Evolutionary conservation across 2,888 invertebrate genomes (phyloP), one percentile per base, ranked within the genome.

Genomic region (Amiota minor): DNA sequence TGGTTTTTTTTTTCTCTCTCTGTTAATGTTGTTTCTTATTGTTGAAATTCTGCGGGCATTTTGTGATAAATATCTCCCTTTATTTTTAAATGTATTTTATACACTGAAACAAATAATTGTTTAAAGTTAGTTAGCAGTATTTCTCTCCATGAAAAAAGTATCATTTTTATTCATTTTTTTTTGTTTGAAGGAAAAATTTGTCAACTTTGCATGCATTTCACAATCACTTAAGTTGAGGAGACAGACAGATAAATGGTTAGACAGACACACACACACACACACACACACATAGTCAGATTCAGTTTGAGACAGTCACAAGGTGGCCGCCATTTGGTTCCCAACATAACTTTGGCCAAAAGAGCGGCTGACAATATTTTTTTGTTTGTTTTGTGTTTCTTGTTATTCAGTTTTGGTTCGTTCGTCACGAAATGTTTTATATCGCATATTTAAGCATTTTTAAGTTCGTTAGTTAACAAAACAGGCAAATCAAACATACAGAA

Each of bases 31-130:
- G 59, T 73, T 62, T 55, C 59, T 73, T 65, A 75, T 72, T 70
- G 80, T 78, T 78, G 75, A 83, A 80, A 78, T 84, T 81, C 83
- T 83, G 82, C 82, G 84, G 82, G 84, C 80, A 77, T 82, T 80
- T 84, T 72, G 69, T 76, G 82, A 81, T 83, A 78, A 76, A 82
- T 84, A 80, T 67, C 70, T 68, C 74, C n/a, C 35, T 35, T 35
- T 35, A n/a, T 35, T 35, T 3, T 35, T 35, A 35, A 35, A n/a
- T n/a, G 35, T 59, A 11, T 18, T 16, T 11, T 59, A 9, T 59
- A 77, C 77, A 77, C 72, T 75, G 75, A 70, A 74, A 64, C 45
- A 65, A 70, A 56, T 45, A 20, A 47, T 70, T 70, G 11, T 14
- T 47, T 50, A 6, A 68, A 53, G 14, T 46, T 35, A 20, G 49